Conservation (phyloP, 2,113 vertebrate species). For the Pitta sordida region DNA sequence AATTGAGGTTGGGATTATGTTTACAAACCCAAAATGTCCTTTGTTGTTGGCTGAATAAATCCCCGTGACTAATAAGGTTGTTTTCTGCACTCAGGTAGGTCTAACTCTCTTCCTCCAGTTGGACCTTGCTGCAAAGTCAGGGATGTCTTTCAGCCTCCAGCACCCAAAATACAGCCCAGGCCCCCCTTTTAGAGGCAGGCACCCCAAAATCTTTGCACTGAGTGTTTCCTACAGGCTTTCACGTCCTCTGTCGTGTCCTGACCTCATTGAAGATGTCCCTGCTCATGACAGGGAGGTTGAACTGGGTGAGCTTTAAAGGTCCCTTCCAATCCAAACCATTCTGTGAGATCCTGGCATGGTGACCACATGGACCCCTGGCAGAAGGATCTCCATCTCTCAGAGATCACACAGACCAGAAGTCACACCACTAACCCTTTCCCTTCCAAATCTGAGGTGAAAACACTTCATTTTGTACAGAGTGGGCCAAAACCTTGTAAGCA, state of each 20-base stretch:
- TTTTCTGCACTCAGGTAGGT: background rate
- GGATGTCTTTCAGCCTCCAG: background rate
- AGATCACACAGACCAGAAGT: background rate
- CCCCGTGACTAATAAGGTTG: background rate
- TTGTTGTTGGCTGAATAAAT: background rate
- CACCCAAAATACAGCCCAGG: background rate
- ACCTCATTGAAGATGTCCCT: accelerated
- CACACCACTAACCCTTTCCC: too few relatives aligned
- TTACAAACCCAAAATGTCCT: background rate
- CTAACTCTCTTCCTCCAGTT: background rate
- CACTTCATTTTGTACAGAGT: background rate
- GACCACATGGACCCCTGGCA: background rate
- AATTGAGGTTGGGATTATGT: background rate
- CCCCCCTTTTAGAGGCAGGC: background rate
- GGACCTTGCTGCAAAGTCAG: background rate
- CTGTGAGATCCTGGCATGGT: background rate
- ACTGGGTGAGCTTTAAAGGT: background rate
- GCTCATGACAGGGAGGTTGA: background rate
- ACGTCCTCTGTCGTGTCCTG: background rate
- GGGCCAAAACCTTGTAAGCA: accelerated
- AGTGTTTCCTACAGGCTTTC: background rate
- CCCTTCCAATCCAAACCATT: background rate
- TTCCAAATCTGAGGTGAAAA: background rate
- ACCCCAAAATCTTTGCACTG: background rate
- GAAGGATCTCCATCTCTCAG: background rate